phyloP scores from a whole-genome alignment of 2,888 invertebrate species.

The Nomada hirtipes region DNA sequence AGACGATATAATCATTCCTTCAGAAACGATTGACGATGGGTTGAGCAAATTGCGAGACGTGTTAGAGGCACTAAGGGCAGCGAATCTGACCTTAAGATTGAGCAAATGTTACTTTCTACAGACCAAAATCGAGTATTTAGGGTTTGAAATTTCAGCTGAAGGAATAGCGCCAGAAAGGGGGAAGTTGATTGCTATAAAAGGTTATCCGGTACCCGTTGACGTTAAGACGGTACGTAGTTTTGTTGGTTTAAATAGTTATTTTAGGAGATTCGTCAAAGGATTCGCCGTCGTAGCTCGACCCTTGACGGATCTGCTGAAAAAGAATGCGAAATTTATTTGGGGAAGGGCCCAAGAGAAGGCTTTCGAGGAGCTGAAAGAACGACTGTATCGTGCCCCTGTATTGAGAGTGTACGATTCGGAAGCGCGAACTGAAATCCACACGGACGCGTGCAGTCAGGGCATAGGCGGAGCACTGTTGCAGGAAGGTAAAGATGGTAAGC shows the following conservation, averaged over 20 bases:
- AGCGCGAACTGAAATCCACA: neutral
- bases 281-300: neutral
- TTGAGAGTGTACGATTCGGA: neutral
- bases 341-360: neutral
- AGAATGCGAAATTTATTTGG: neutral
- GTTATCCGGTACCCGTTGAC: neutral
- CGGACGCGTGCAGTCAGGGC: neutral
- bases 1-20: no score
- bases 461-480: neutral
- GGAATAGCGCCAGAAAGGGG: neutral
- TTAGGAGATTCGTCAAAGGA: neutral
- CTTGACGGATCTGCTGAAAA: neutral
- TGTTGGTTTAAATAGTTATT: neutral
- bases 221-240: slow-evolving; percentile 4
- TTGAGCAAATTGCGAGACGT: no score
- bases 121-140: neutral
- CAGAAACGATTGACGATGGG: no score
- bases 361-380: neutral
- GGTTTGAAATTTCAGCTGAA: neutral
- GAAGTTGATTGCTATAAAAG: neutral
- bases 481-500: neutral
- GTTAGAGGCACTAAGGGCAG: neutral
- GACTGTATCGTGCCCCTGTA: neutral
- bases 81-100: neutral
- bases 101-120: neutral